Percentiles rank a stretch among this genome's conserved stretches.
Evolutionary conservation across 1,140 invertebrate species (phyloP).

Genomic region (Atta texana): DNA sequence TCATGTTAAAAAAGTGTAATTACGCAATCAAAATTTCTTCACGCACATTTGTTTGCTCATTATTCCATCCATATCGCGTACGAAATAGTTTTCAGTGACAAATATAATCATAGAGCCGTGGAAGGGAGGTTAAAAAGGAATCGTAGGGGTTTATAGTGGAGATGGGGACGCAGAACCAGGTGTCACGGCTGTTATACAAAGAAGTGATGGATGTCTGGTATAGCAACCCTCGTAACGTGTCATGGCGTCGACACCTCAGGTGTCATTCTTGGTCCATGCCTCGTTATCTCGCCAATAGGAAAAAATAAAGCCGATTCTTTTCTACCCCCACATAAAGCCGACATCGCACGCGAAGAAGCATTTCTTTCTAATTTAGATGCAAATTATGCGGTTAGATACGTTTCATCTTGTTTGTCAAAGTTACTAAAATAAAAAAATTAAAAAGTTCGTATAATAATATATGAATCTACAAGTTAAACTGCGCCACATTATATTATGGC

Average conservation of each 20-base stretch:
- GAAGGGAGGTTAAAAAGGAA: constrained; percentile 68
- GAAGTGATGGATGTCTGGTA: constrained; percentile 79
- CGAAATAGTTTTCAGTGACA: constrained; percentile 51
- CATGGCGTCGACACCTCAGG: constrained; percentile 77
- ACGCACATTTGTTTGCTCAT: constrained; percentile 68
- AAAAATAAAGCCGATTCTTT: constrained; percentile 62
- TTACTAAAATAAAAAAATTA: background rate
- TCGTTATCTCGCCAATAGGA: constrained; percentile 73
- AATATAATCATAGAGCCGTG: constrained; percentile 48
- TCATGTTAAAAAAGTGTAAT: background rate
- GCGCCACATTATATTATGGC: background rate
- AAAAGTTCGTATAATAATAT: background rate
- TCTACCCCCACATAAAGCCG: constrained; percentile 10
- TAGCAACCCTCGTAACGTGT: constrained; percentile 77
- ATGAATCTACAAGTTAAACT: background rate
- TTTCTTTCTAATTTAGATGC: constrained; percentile 27
- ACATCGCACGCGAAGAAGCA: background rate
- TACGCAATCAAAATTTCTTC: constrained; percentile 40
- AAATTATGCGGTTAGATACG: constrained; percentile 1
- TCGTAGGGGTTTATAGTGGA: constrained; percentile 58
- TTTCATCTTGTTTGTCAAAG: background rate
- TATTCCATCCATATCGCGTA: background rate
- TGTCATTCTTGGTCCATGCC: constrained; percentile 77
- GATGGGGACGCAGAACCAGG: constrained; percentile 75
- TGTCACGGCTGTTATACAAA: constrained; percentile 79